These are phyloP conservation scores for Girardinichthys multiradiatus DNA, from an alignment of 2,113 vertebrate species.

Conservation along the genomic window DNA sequence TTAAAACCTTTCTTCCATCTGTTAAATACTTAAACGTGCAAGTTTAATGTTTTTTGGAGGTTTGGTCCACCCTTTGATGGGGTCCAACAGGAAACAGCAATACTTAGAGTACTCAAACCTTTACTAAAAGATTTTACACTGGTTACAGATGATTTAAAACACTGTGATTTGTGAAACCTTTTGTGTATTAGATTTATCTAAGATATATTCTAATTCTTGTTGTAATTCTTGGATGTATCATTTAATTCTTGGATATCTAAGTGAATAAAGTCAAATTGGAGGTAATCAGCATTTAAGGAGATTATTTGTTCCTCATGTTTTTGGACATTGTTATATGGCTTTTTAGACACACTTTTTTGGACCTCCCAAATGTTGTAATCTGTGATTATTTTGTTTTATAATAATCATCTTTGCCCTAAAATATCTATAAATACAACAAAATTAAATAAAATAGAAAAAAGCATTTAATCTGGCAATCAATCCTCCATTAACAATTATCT, in stretches of 20 bases:
- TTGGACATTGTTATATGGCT: not conserved
- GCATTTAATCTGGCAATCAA: not conserved
- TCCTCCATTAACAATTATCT: not conserved
- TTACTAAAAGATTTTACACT: too few relatives aligned
- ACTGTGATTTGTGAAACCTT: not conserved
- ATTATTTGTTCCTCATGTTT: not conserved
- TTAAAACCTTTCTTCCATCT: too few relatives aligned
- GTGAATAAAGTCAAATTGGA: not conserved
- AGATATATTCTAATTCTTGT: not conserved
- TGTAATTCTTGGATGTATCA: not conserved
- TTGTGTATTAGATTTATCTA: not conserved
- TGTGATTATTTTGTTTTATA: too few relatives aligned
- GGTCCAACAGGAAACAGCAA: not conserved
- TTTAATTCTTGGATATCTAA: not conserved
- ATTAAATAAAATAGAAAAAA: too few relatives aligned
- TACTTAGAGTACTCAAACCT: too few relatives aligned
- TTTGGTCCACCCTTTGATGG: not conserved
- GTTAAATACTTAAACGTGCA: not conserved
- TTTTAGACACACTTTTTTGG: too few relatives aligned
- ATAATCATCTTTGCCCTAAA: too few relatives aligned
- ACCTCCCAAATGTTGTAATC: too few relatives aligned
- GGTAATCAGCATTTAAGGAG: not conserved
- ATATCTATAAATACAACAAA: too few relatives aligned
- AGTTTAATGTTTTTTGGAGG: not conserved
- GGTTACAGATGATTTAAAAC: not conserved